Base-by-base conservation (phyloP, 2,113 vertebrate genomes). In the Seriola dumerili region DNA sequence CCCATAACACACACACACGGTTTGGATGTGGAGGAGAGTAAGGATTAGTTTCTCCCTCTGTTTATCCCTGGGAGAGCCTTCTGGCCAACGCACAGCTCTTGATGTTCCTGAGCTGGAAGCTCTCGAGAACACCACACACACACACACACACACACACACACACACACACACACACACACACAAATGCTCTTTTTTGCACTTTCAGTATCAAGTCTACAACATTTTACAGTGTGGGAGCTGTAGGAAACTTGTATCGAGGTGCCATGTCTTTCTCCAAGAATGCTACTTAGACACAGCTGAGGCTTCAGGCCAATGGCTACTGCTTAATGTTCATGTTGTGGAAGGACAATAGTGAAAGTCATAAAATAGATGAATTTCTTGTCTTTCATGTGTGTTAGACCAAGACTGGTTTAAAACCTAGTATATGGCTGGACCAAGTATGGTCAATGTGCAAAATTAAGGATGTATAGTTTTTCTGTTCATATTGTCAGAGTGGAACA, bases 11-110 rank as follows among this genome's bases (percentile, higher is more conserved):
- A 81, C 66, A 46, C 61, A 64, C 71, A 52, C 23, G 34, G 8
- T 82, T 90, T 82, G 80, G 84, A 90, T 74, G 85, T 85, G 77
- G 74, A 80, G 78, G 75, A 78, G 80, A 90, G 74, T 54, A 59
- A 85, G 92, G 89, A 93, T 92, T 93, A 90, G 79, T 81, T 91
- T 90, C 85, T 87, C 73, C 69, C 70, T 86, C 84, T 78, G 86
- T 91, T 91, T 90, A 90, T 93, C 90, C 91, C 89, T 85, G 70
- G 78, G 88, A 92, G 80, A 91, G 77, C 76, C 90, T 91, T 81
- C 84, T 84, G 85, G 91, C 91, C 87, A 91, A 87, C 87, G 91
- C 83, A 84, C 62, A 85, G 83, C 85, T 91, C 88, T 91, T 92
- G 88, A 91, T 93, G 86, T 91, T 92, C 85, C 87, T 87, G 86